Evolutionary conservation across 1,140 invertebrate species (phyloP), one percentile per base, ranked within the genome.

Genomic region (Melipona quadrifasciata): DNA sequence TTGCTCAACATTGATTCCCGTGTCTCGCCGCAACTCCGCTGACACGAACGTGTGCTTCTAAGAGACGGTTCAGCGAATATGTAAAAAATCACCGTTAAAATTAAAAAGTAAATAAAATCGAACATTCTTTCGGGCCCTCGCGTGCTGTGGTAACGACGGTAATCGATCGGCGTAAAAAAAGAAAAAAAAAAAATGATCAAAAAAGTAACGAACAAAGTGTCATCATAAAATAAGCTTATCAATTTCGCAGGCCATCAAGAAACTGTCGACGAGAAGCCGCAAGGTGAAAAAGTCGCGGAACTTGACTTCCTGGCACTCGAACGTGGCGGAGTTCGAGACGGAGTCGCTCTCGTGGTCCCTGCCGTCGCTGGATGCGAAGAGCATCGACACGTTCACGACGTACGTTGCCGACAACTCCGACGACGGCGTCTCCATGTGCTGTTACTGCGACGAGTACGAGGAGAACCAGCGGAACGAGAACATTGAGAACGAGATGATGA

Each of bases 391-490:
- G n/a, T 93, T 92, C 72, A 89, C 93, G 77, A 94, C 93, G 17
- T 93, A 94, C 65, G 91, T 94, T 2, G 89, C 85, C n/a, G 93
- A 93, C 75, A 82, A 81, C 51, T 73, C 89, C 27, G 91, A 89
- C 16, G 91, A 93, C 65, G 92, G 91, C 68, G 79, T 80, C 8
- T 93, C 92, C 0, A 91, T 83, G 85, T 94, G 92, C 70, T 94
- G 92, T 57, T 91, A 92, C 73, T 94, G 94, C 65, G 91, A 90
- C 70, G 94, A 95, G n/a, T 89, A 92, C 76, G 93, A 94, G 76
- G 94, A 95, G 77, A 95, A 95, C 65, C 93, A 93, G 68, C 92
- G 88, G 57, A 95, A 94, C 74, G 94, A 95, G 80, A 94, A 94
- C 64, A 86, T 90, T 34, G 94, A 94, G 82, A 94, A 95, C 87